Percentiles rank a stretch among this genome's conserved stretches.
These are phyloP conservation scores for Marmota flaviventris DNA, from an alignment of 2,113 vertebrate species.

Conservation along the genomic window DNA sequence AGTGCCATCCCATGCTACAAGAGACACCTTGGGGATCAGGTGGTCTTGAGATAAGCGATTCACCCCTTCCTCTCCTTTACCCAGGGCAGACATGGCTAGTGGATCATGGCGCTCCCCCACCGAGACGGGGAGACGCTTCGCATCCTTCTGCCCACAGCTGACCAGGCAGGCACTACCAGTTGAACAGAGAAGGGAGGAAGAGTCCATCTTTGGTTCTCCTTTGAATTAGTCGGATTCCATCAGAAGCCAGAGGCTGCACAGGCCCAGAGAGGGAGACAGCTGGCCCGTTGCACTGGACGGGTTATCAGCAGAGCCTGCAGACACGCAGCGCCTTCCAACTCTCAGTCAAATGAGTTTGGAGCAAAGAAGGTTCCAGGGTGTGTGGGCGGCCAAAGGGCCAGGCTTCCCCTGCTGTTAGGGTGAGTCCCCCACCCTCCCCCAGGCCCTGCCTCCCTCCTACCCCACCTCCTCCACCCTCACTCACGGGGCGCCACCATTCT, in stretches of 20 bases:
- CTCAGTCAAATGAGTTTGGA: not conserved
- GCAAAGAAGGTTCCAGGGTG: not conserved
- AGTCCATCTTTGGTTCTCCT: not conserved
- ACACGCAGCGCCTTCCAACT: not conserved
- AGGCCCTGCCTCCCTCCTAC: not conserved
- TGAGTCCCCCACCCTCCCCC: not conserved
- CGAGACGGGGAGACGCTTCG: not conserved
- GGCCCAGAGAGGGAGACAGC: not conserved
- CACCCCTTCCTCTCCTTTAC: constrained; percentile 39
- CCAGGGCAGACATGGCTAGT: constrained; percentile 66
- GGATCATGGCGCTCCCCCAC: not conserved
- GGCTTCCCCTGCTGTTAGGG: not conserved
- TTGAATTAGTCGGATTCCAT: not conserved
- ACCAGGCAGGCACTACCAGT: not conserved
- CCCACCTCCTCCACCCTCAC: not conserved
- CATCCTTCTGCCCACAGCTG: not conserved
- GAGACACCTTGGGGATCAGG: not conserved
- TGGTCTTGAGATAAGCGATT: not conserved
- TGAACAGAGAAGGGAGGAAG: not conserved
- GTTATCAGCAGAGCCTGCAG: not conserved
- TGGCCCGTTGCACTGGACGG: not conserved
- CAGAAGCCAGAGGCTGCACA: not conserved
- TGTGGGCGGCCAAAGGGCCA: not conserved
- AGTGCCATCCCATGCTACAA: not conserved
- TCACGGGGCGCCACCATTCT: not conserved